Conservation (phyloP, 2,113 vertebrate species). For the Orthonyx spaldingii region DNA sequence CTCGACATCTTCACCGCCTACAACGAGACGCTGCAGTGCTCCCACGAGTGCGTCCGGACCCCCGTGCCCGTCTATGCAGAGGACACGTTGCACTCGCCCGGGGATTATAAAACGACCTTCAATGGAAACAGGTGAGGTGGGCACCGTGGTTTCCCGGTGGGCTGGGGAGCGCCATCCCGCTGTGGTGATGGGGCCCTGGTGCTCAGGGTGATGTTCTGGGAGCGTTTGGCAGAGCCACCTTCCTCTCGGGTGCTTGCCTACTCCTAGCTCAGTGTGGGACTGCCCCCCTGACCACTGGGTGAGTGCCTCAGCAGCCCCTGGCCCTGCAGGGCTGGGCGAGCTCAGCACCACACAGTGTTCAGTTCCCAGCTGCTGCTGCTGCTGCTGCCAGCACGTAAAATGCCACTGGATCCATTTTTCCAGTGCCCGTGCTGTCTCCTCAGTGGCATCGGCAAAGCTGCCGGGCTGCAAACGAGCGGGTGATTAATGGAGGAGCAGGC, state of each 20-base stretch:
- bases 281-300: accelerated
- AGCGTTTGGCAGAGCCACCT: not conserved
- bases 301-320: not conserved
- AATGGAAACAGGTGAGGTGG: conserved; percentile 90
- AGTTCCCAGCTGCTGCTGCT: not conserved
- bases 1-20: conserved; percentile 99
- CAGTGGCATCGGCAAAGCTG: not conserved
- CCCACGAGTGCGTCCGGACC: conserved; percentile 91
- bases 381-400: not conserved
- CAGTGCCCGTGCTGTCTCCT: not conserved
- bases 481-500: conserved; percentile 25
- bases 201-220: not conserved
- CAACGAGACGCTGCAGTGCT: conserved; percentile 95
- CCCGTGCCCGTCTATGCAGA: conserved; percentile 88
- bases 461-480: not conserved
- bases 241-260: accelerated
- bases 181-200: accelerated
- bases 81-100: conserved; percentile 86
- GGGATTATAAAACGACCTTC: conserved; percentile 90
- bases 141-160: accelerated
- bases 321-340: accelerated
- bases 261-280: accelerated
- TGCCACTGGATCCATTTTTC: not conserved
- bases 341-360: accelerated
- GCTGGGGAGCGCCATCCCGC: accelerated